These are phyloP conservation scores for Neoaliturus tenellus DNA, from an alignment of 2,888 invertebrate species.

Conservation along the genomic window DNA sequence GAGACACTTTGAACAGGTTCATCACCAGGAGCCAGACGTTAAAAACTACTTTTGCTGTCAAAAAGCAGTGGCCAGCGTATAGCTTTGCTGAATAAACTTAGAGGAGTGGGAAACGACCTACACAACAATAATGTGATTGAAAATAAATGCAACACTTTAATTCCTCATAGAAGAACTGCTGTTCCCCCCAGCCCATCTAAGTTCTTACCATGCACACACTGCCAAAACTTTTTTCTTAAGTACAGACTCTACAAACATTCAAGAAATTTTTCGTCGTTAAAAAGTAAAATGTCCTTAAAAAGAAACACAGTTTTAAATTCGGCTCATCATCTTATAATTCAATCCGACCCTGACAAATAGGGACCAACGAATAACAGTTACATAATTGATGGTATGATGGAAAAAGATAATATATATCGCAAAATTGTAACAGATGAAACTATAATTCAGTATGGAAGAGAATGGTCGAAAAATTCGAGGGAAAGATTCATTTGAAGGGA, in stretches of 20 bases:
- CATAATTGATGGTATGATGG: constrained; percentile 33
- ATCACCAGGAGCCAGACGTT: background rate
- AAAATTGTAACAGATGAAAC: background rate
- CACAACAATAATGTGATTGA: constrained; percentile 1
- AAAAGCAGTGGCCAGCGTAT: background rate
- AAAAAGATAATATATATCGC: background rate
- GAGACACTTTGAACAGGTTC: background rate
- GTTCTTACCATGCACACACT: constrained; percentile 8
- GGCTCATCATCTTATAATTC: background rate
- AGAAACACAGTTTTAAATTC: background rate
- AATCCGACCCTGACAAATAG: constrained; percentile 27
- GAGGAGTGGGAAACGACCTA: constrained; percentile 5
- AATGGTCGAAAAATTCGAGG: background rate
- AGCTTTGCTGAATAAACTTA: background rate
- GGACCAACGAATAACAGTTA: background rate
- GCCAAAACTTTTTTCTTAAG: background rate
- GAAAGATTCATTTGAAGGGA: background rate
- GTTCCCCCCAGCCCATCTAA: background rate
- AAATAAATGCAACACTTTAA: background rate
- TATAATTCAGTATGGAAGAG: constrained; percentile 3
- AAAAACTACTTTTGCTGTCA: background rate
- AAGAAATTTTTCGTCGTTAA: background rate
- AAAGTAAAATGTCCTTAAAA: background rate
- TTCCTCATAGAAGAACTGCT: constrained; percentile 5
- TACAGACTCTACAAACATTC: constrained; percentile 21